A percentile compares a stretch with the other conserved stretches of the same genome.
Conservation (phyloP, 2,888 invertebrate genomes). For the Mythimna loreyi region DNA sequence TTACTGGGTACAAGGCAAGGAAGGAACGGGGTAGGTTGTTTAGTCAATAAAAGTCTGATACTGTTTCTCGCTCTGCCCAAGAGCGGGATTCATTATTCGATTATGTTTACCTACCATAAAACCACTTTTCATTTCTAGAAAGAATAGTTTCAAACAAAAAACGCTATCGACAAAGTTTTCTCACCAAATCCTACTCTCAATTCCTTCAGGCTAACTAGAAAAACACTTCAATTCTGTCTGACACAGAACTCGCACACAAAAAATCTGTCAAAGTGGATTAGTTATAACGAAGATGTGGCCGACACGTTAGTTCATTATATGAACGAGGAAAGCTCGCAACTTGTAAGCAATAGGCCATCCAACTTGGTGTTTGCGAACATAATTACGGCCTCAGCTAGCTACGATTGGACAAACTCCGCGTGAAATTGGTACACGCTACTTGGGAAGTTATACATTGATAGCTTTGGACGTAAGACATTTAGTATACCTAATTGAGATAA, state of each 20-base stretch:
- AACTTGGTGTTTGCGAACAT: conserved; percentile 79
- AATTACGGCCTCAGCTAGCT: conserved; percentile 76
- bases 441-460: conserved; percentile 51
- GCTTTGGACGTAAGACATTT: conserved; percentile 23
- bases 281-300: conserved; percentile 13
- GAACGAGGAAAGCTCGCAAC: conserved; percentile 63
- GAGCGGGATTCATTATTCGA: too few relatives aligned
- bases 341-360: conserved; percentile 61
- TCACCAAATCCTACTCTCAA: too few relatives aligned
- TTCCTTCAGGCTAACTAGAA: too few relatives aligned
- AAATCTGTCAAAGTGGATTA: conserved; percentile 7
- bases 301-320: conserved; percentile 66
- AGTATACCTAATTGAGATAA: too few relatives aligned
- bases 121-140: too few relatives aligned
- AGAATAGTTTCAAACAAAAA: too few relatives aligned
- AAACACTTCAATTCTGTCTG: background rate
- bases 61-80: too few relatives aligned
- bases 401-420: conserved; percentile 77
- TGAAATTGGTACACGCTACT: conserved; percentile 81
- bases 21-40: too few relatives aligned
- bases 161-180: too few relatives aligned
- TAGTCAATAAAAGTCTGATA: too few relatives aligned
- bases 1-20: too few relatives aligned
- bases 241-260: background rate
- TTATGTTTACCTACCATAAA: too few relatives aligned